phyloP scores from a whole-genome alignment of 2,797 vertebrate genomes.

The Spinus pinus region DNA sequence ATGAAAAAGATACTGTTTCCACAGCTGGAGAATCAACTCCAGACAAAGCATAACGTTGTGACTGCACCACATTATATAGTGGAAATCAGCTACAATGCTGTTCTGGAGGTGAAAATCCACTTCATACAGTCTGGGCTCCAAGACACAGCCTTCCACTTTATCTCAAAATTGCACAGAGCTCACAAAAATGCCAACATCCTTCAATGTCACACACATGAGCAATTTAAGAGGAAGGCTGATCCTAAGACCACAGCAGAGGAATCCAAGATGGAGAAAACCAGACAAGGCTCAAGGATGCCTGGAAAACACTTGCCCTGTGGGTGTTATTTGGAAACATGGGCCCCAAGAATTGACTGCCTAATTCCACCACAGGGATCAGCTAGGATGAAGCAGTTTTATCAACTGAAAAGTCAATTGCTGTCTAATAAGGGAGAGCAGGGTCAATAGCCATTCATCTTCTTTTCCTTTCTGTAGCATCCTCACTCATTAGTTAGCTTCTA shows the following conservation, averaged over 20 bases:
- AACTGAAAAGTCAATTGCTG: not conserved
- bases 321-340: not conserved
- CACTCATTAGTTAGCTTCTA: not conserved
- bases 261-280: not conserved
- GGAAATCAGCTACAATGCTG: conserved; percentile 19
- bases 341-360: not conserved
- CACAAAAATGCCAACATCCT: conserved; percentile 4
- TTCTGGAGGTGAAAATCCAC: conserved; percentile 36
- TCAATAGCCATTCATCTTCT: not conserved
- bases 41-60: not conserved
- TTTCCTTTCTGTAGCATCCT: not conserved
- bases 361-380: not conserved
- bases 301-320: not conserved
- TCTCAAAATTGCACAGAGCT: not conserved
- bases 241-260: not conserved
- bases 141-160: not conserved
- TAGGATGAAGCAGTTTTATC: not conserved
- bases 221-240: not conserved
- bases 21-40: conserved; percentile 32
- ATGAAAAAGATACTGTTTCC: conserved; percentile 7
- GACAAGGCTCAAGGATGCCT: not conserved
- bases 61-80: not conserved
- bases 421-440: not conserved
- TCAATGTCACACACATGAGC: not conserved
- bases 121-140: not conserved